Base-by-base conservation (phyloP, 1,140 invertebrate genomes). In the Pogonomyrmex barbatus region DNA sequence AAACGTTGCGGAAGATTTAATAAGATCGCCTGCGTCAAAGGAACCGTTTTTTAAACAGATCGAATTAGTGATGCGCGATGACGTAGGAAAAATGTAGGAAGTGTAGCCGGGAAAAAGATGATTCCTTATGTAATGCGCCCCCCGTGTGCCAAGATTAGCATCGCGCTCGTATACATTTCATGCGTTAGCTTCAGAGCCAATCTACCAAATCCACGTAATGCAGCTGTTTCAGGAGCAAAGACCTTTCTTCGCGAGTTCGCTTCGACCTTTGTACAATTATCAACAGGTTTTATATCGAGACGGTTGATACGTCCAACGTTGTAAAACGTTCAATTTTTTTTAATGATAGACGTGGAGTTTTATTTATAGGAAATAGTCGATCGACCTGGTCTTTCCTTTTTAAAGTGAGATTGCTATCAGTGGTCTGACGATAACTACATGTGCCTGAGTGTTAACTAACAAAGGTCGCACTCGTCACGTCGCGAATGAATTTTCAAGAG, bases 51-150 rank as follows among this genome's bases (percentile, higher is more conserved):
- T 70, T 54, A 52, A 62, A 47, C 42, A 42, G 39, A 8, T 10
- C 10, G 24, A 39, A 14, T 33, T 10, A 24, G 33, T 54, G 39
- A 75, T 83, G 30, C 30, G 17, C 24, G 42, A 3, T 14, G 68
- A 60, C 36, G 47, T 67, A 33, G 68, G 68, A 17, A 24, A 36
- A 47, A 75, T 75, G 79, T 50, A 87, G 88, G 86, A 71, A 88
- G 81, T 24, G 24, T 91, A 60, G 71, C 81, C 79, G 87, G 75
- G 90, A 77, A 91, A 93, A 92, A 89, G 91, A 90, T 86, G 89
- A 88, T 86, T 86, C 92, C 92, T 90, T 94, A 93, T 93, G 91
- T 93, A 94, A 93, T 92, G 87, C 88, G 83, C 87, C 86, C 84
- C 24, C 79, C 86, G 84, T 83, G 79, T 63, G 91, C 92, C 91